A percentile compares a stretch with the other conserved stretches of the same genome.
Conservation (phyloP, 2,113 vertebrate species). For the Hylia prasina region DNA sequence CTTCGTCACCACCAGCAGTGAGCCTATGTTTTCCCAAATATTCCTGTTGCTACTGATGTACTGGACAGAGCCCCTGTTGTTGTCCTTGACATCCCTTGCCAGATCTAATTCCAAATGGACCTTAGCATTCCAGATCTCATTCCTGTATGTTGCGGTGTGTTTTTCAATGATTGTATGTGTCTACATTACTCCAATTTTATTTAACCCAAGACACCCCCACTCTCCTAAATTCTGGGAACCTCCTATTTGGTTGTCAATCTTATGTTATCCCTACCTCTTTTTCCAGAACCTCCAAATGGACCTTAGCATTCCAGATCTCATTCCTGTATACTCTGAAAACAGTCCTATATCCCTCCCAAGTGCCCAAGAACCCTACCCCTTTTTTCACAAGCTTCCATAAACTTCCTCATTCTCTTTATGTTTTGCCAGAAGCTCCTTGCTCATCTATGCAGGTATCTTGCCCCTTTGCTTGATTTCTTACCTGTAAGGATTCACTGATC, state of each 20-base stretch:
- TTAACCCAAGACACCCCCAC: too few relatives aligned
- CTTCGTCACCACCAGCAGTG: not conserved
- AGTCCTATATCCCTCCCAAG: not conserved
- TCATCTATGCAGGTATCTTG: not conserved
- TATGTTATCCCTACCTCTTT: too few relatives aligned
- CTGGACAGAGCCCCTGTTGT: not conserved
- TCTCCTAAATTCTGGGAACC: too few relatives aligned
- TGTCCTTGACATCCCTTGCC: not conserved
- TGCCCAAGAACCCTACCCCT: not conserved
- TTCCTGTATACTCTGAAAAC: not conserved
- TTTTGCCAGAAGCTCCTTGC: not conserved
- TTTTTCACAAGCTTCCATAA: not conserved
- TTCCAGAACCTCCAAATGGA: too few relatives aligned
- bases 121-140: not conserved
- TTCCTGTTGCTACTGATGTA: not conserved
- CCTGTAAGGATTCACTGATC: not conserved
- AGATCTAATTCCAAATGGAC: not conserved
- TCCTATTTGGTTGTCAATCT: too few relatives aligned
- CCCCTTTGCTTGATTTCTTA: not conserved
- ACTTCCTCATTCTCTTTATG: not conserved
- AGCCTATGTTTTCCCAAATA: fast-evolving
- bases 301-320: not conserved
- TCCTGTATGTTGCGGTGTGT: too few relatives aligned
- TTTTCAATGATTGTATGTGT: too few relatives aligned
- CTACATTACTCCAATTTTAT: too few relatives aligned